Conservation (phyloP, 2,113 vertebrate species). For the Psittacula cyanocephala region DNA sequence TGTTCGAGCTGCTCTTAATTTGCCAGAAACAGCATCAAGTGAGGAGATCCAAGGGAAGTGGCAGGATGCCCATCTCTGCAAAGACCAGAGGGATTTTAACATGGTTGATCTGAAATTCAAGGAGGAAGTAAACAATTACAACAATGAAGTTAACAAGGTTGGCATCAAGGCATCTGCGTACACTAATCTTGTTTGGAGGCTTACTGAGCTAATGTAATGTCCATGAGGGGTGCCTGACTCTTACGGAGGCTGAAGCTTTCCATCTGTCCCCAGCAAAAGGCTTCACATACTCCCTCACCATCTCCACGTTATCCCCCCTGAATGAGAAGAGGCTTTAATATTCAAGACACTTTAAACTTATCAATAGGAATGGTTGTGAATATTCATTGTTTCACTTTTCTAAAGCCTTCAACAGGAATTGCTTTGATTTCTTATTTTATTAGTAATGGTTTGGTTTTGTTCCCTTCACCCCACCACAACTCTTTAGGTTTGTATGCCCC, state of each 20-base stretch:
- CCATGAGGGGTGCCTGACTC: not conserved
- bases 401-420: not conserved
- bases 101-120: slow-evolving; percentile 97
- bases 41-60: slow-evolving; percentile 84
- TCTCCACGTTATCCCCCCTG: not conserved
- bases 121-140: slow-evolving; percentile 91
- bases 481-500: slow-evolving; percentile 91
- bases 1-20: slow-evolving; percentile 86
- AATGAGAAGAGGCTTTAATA: not conserved
- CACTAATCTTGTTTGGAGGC: not conserved
- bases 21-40: slow-evolving; percentile 72
- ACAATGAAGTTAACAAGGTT: slow-evolving; percentile 96
- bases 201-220: not conserved
- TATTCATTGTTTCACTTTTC: not conserved
- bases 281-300: not conserved
- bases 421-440: not conserved
- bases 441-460: not conserved
- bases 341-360: not conserved
- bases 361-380: not conserved
- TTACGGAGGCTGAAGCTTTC: not conserved
- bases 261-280: not conserved
- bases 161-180: not conserved
- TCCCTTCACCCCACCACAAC: not conserved
- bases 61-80: slow-evolving; percentile 94
- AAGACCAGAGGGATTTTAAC: slow-evolving; percentile 93